Base-by-base conservation (phyloP, 1,140 invertebrate species). In the Drosophila mayri region DNA sequence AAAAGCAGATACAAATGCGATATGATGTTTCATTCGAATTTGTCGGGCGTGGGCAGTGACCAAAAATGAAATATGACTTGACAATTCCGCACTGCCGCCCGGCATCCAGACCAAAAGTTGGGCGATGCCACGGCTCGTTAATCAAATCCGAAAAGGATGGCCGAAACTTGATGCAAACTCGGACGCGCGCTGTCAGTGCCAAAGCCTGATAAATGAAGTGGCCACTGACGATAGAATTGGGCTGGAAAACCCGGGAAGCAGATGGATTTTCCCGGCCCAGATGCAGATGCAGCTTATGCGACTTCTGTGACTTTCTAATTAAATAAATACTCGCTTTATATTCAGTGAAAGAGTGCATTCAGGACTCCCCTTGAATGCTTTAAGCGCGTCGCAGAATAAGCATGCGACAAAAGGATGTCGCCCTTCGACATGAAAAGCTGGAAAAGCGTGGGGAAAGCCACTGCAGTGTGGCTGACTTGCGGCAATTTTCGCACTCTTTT, bases 31-130 rank as follows among this genome's bases (percentile, higher is more conserved):
- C 71, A 87, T 87, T 83, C 72, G 80, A 83, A 87, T 88, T 80
- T 77, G 67, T 76, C 50, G 59, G 28, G 44, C 55, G 63, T 87
- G 71, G 72, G 80, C 67, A 80, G 76, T 70, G 61, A 62, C 60
- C 25, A 70, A 80, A 88, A 83, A 77, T 87, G 84, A 87, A 88
- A 87, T 88, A 87, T 88, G 84, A 87, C 84, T 86, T 87, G 84
- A 88, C 72, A 80, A 63, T 76, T 71, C 64, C 49, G 50, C 63
- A 79, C 54, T 72, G 59, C 58, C 65, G 32, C 44, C 35, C 59
- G 25, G 50, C 38, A 40, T 55, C 20, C 74, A 40, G 73, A 20
- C 43, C 71, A 43, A 76, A 70, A 70, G 66, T 47, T 68, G 57
- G 43, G 32, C 37, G 20, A 40, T 41, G 70, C 71, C 58, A 74